These are phyloP conservation scores for Batillaria attramentaria DNA, from an alignment of 1,140 invertebrate genomes.

Conservation along the genomic window DNA sequence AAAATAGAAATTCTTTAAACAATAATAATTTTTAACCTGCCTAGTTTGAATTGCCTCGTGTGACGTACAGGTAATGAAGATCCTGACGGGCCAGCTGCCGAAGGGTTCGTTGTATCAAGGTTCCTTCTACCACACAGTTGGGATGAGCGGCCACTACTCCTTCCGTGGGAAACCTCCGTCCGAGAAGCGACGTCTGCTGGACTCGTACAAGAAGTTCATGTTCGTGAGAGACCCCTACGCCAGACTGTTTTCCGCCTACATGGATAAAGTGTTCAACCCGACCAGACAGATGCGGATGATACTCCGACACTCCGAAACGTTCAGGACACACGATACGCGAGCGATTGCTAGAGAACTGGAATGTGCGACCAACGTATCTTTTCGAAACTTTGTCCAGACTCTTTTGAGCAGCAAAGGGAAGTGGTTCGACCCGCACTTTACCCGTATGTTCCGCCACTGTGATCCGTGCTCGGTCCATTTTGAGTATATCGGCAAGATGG, in stretches of 20 bases:
- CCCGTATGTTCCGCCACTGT: conserved; percentile 5
- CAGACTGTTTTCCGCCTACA: conserved; percentile 38
- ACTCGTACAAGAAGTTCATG: conserved; percentile 25
- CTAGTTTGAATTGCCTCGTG: too few species aligned
- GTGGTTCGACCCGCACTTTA: conserved; percentile 20
- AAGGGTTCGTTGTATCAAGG: neutral
- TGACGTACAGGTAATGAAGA: too few species aligned
- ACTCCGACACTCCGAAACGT: too few species aligned
- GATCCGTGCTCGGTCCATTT: conserved; percentile 19
- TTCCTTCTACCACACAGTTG: neutral
- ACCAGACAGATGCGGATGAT: conserved; percentile 12
- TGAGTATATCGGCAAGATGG: conserved; percentile 33
- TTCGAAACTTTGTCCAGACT: neutral
- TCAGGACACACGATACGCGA: too few species aligned
- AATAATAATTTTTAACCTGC: too few species aligned
- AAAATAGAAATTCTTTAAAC: too few species aligned
- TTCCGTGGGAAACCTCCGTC: neutral
- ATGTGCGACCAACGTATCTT: conserved; percentile 19
- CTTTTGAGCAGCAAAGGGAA: neutral
- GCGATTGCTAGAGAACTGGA: too few species aligned
- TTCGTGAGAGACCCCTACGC: conserved; percentile 37
- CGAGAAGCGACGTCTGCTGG: neutral
- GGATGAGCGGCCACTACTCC: neutral
- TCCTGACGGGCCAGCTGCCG: neutral
- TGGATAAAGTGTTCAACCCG: conserved; percentile 39